Evolutionary conservation across 2,797 vertebrate species (phyloP).

Genomic region (Parotocinclus haroldoi): DNA sequence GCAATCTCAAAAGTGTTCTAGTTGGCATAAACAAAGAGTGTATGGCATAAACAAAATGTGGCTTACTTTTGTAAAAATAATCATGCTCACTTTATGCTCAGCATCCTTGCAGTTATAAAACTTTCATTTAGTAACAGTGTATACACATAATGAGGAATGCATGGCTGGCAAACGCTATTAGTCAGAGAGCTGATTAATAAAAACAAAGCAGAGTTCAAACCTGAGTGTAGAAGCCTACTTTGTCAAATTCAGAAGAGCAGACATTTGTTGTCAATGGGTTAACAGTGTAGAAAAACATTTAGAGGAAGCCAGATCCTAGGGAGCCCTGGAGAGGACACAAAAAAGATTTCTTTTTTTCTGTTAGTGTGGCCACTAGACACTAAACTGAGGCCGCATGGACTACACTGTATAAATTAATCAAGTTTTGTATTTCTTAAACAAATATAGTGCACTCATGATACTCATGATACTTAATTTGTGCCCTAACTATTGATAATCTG

Average conservation of each 20-base stretch:
- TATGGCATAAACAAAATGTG: not conserved
- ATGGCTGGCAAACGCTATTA: not conserved
- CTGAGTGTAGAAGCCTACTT: not conserved
- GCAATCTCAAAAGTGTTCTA: not conserved
- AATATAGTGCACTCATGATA: no score
- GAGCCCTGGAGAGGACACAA: no score
- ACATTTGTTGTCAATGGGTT: not conserved
- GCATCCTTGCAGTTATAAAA: not conserved
- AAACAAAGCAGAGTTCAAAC: constrained; percentile 1
- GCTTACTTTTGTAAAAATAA: not conserved
- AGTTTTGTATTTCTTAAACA: no score
- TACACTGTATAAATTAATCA: no score
- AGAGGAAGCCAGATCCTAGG: no score
- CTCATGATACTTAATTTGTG: no score
- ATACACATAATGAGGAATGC: not conserved
- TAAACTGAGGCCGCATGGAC: no score
- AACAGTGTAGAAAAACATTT: no score
- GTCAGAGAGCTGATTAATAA: not conserved
- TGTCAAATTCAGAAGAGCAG: not conserved
- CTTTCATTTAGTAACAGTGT: not conserved
- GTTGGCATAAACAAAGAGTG: not conserved
- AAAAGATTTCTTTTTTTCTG: no score
- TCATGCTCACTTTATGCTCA: not conserved
- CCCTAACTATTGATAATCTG: no score
- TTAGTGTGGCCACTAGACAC: no score